Evolutionary conservation across 2,888 invertebrate species (phyloP), one percentile per base, ranked within the genome.

Genomic region (Nowickia ferox): DNA sequence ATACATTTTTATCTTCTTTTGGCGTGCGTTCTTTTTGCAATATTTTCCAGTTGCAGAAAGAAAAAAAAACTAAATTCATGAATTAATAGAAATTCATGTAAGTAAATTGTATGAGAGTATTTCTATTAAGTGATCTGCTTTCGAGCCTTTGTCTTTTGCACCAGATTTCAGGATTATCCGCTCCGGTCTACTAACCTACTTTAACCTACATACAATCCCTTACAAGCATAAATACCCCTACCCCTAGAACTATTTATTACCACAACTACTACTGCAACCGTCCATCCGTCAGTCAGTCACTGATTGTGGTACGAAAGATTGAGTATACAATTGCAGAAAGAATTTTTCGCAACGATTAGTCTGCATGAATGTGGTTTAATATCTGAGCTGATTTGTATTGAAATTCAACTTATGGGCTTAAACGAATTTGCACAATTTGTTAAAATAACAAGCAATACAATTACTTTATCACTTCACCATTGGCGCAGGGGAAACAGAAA

Each of bases 111-210:
- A 72, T 66, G 63, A 61, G 72, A 68, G 76, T 72, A 69, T 86
- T 80, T 66, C 61, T 61, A 86, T 86, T 86, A 86, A 86, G 86
- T 86, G 86, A 86, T 86, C 86, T 86, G 86, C 83, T 86, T 86
- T 71, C 79, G 83, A 80, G 72, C 86, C 79, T 83, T 86, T 86
- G 86, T 86, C 55, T 86, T 72, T 83, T 86, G 83, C 76, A 76
- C 83, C 80, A 86, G 83, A 86, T 86, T 80, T 80, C 61, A 61
- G 76, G 86, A 86, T 86, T 76, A 86, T 86, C 86, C 79, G 83
- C 76, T 83, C 80, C 83, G 80, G 83, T 86, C 86, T 86, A 53
- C 83, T 86, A 86, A 86, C 86, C 83, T 83, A 83, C 72, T 83
- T 83, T 83, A 83, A 83, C 82, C 82, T 65, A 78, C 38, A 81